Base-by-base conservation (phyloP, 2,797 vertebrate genomes). In the Coranthus polyacanthus region DNA sequence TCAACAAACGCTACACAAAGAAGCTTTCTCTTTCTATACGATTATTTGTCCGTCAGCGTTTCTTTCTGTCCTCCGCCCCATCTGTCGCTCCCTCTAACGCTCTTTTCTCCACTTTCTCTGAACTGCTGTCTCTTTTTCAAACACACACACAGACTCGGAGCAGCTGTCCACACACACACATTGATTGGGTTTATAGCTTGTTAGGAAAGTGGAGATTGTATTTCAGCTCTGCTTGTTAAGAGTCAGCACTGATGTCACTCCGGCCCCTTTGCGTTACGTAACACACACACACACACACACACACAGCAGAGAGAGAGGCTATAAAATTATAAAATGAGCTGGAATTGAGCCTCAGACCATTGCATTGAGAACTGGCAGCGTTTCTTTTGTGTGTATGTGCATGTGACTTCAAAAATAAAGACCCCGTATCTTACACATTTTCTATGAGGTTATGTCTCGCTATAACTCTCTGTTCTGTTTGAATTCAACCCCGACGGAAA, bases 161-260 rank as follows among this genome's bases (percentile, higher is more conserved):
- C 77, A 86, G 72, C 82, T 81, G 82, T 78, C 66, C 24, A 64
- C 68, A 75, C 59, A 63, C 46, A 67, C 68, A 80, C 36, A 54
- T 5, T 66, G 65, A 78, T 70, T 72, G 60, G 46, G 61, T 74
- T 83, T 69, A 81, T 46, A 60, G 50, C 74, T 76, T 84, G 69
- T 80, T 67, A 72, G 68, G 66, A 81, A 73, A 80, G 44, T 44
- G 36, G 54, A 53, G 72, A 76, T 84, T 75, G 78, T 60, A 77
- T 86, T 88, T 83, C 75, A 82, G 37, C 64, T 75, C 59, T 51
- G 63, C 68, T 72, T 34, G 46, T 86, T 81, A 79, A 78, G 55
- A 83, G 52, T 75, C 81, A 65, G 72, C 54, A 67, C 72, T 83
- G 81, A 84, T 79, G 86, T 88, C 81, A 84, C 71, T 59, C 56